These are phyloP conservation scores for Eustalomyia histrio DNA, from an alignment of 2,888 invertebrate genomes.

Conservation along the genomic window DNA sequence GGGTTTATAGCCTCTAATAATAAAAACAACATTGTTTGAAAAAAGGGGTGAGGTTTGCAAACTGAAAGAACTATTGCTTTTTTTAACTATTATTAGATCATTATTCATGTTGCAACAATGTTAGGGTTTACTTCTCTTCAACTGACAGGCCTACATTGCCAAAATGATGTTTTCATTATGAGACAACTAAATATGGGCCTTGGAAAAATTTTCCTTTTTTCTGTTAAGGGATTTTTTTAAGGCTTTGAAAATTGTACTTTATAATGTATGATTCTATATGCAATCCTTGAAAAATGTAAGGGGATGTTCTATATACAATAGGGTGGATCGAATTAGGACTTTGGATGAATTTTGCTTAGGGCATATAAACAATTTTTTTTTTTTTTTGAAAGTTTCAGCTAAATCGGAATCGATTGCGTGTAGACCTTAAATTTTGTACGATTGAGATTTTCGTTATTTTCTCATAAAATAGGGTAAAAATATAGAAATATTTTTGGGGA, in stretches of 20 bases:
- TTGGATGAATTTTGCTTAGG: too few species aligned
- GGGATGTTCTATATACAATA: too few species aligned
- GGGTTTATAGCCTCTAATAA: slow-evolving; percentile 46
- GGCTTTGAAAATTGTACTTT: slow-evolving; percentile 30
- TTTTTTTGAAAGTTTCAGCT: too few species aligned
- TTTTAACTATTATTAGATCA: slow-evolving; percentile 34
- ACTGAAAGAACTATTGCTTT: not conserved
- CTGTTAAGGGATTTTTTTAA: slow-evolving; percentile 26
- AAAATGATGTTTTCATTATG: slow-evolving; percentile 64
- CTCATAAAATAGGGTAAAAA: too few species aligned
- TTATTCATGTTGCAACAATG: slow-evolving; percentile 53
- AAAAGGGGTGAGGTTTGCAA: slow-evolving; percentile 38
- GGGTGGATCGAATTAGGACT: too few species aligned
- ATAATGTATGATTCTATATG: slow-evolving; percentile 29
- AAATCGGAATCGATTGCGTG: too few species aligned
- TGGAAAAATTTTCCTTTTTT: not conserved
- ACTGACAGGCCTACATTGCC: slow-evolving; percentile 47
- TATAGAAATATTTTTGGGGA: too few species aligned
- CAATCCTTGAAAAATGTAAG: not conserved
- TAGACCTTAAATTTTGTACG: too few species aligned
- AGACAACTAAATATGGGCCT: not conserved
- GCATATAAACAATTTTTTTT: too few species aligned
- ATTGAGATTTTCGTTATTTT: too few species aligned
- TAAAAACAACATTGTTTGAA: slow-evolving; percentile 23
- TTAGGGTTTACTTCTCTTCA: slow-evolving; percentile 1